Evolutionary conservation across 2,113 vertebrate species (phyloP).

Genomic region (Pseudopipra pipra): DNA sequence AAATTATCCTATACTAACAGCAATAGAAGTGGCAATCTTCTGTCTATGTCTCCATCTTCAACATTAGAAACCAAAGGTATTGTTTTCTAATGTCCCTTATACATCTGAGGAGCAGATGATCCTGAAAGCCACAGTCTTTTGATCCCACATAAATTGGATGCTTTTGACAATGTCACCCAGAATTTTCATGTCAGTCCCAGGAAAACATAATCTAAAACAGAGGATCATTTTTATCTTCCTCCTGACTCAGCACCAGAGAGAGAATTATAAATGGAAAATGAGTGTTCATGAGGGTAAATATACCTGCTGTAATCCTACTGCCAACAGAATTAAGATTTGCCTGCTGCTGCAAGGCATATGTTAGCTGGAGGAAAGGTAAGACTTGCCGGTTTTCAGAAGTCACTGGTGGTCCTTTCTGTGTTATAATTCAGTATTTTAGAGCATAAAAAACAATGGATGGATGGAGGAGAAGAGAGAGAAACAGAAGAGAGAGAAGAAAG

Average conservation of each 20-base stretch:
- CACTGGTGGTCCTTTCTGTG: background rate
- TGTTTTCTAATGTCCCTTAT: background rate
- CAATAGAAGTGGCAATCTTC: background rate
- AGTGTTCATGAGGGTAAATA: conserved; percentile 14
- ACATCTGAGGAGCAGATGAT: conserved; percentile 1
- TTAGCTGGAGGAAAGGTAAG: background rate
- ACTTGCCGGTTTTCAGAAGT: background rate
- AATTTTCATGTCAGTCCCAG: background rate
- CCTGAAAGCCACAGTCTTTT: conserved; percentile 13
- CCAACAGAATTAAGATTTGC: conserved; percentile 6
- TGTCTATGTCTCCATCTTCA: background rate
- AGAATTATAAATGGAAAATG: conserved; percentile 37
- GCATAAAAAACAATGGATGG: background rate
- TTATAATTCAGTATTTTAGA: background rate
- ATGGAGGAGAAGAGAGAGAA: background rate
- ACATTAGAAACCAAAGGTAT: background rate
- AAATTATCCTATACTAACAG: background rate
- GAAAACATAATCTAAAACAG: conserved; percentile 20
- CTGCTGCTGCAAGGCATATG: background rate
- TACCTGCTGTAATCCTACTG: conserved; percentile 12
- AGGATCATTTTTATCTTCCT: conserved; percentile 2
- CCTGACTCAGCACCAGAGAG: conserved; percentile 1
- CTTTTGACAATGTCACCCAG: conserved; percentile 33
- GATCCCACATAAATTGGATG: conserved; percentile 19
- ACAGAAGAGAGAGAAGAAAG: background rate